Percentiles rank a stretch among this genome's conserved stretches.
Conservation (phyloP, 2,888 invertebrate genomes). For the Craniophora ligustri region DNA sequence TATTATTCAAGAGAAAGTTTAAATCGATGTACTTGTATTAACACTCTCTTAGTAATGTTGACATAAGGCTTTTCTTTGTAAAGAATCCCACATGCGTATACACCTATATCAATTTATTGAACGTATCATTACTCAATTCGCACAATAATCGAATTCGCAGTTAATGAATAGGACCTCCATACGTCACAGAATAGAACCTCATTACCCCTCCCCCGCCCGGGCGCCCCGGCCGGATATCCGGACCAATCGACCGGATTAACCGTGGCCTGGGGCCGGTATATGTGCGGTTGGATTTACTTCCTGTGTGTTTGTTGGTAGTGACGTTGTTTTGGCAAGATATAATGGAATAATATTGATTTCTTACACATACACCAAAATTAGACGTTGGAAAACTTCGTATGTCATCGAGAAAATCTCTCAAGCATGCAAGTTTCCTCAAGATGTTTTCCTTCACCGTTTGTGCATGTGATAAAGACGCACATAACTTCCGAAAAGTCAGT, state of each 20-base stretch:
- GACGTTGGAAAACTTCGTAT: too few relatives aligned
- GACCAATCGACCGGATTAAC: constrained; percentile 45
- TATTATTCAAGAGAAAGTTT: too few relatives aligned
- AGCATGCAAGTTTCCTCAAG: too few relatives aligned
- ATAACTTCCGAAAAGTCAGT: too few relatives aligned
- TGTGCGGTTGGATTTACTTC: constrained; percentile 24
- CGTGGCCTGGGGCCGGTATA: constrained; percentile 12
- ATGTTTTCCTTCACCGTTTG: too few relatives aligned
- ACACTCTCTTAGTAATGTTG: too few relatives aligned
- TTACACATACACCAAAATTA: too few relatives aligned
- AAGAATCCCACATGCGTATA: too few relatives aligned
- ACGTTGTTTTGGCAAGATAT: not conserved
- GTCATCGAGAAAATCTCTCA: too few relatives aligned
- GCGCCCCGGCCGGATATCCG: constrained; percentile 29
- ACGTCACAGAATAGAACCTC: constrained; percentile 17
- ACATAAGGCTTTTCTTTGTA: too few relatives aligned
- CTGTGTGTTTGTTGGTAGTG: constrained; percentile 7
- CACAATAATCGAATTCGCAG: constrained; percentile 2
- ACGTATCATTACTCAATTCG: not conserved
- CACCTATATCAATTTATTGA: not conserved
- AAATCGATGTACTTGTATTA: too few relatives aligned
- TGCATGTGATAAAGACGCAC: too few relatives aligned
- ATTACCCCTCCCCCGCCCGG: not conserved
- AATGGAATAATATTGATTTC: not conserved
- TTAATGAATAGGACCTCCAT: constrained; percentile 21